Evolutionary conservation across 2,888 invertebrate species (phyloP).

Genomic region (Lasioglossum pauxillum): DNA sequence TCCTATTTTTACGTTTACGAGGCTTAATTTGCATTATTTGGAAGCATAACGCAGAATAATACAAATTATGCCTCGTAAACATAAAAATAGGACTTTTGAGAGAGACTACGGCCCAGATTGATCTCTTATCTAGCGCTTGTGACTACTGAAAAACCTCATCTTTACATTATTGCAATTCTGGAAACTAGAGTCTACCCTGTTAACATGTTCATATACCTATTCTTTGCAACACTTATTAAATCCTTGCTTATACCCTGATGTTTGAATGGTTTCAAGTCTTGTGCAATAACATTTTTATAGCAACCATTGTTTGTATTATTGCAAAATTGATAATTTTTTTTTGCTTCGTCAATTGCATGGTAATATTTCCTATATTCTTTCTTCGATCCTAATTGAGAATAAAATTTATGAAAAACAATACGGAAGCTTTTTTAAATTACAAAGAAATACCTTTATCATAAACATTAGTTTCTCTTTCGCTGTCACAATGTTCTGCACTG

Average conservation of each 20-base stretch:
- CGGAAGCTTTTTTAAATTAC: background rate
- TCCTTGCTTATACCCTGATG: slow-evolving; percentile 89
- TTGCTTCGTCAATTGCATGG: slow-evolving; percentile 85
- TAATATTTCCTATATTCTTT: slow-evolving; percentile 84
- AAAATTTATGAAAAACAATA: slow-evolving; percentile 17
- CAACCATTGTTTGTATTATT: slow-evolving; percentile 87
- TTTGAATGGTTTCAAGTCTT: slow-evolving; percentile 90
- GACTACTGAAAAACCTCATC: too few relatives aligned
- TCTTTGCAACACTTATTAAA: slow-evolving; percentile 87
- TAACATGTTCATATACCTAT: slow-evolving; percentile 68
- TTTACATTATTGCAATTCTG: too few relatives aligned
- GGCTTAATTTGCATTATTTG: too few relatives aligned
- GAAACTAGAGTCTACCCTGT: too few relatives aligned
- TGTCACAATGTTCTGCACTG: slow-evolving; percentile 44
- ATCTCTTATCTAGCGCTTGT: too few relatives aligned
- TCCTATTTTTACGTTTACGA: too few relatives aligned
- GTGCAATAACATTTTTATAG: slow-evolving; percentile 87
- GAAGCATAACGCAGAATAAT: too few relatives aligned
- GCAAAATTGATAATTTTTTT: slow-evolving; percentile 86
- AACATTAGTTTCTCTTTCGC: slow-evolving; percentile 15
- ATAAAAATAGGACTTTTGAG: too few relatives aligned
- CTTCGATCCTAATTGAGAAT: slow-evolving; percentile 85
- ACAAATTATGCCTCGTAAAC: too few relatives aligned
- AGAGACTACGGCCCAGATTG: too few relatives aligned
- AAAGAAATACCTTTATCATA: slow-evolving; percentile 63